phyloP scores from a whole-genome alignment of 2,113 vertebrate species.

The Arenaria interpres region DNA sequence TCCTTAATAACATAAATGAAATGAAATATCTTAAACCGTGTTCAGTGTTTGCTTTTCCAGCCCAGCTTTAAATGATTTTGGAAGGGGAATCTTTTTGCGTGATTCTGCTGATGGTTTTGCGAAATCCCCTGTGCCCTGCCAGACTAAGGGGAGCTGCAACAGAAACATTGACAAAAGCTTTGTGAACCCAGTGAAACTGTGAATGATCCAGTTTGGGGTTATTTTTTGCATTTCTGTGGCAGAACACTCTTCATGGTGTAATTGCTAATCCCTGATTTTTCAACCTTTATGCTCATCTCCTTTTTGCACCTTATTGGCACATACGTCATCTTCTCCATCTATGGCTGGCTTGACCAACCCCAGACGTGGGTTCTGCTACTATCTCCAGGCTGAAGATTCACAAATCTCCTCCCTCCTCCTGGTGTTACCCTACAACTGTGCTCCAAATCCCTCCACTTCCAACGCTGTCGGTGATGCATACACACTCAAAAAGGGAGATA shows the following conservation, averaged over 20 bases:
- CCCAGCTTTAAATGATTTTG: not conserved
- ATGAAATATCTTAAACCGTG: not conserved
- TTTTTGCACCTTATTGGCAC: not conserved
- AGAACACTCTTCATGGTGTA: not conserved
- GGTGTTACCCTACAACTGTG: not conserved
- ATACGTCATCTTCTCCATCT: not conserved
- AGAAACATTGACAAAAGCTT: not conserved
- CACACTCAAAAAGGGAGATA: not conserved
- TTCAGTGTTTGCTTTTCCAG: not conserved
- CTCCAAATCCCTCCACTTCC: not conserved
- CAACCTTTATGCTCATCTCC: not conserved
- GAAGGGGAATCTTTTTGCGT: not conserved
- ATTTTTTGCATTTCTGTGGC: conserved; percentile 70
- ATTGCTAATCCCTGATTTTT: not conserved
- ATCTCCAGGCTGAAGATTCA: not conserved
- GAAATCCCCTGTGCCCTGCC: not conserved
- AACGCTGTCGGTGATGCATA: not conserved
- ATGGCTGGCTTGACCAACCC: not conserved
- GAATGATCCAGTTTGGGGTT: not conserved
- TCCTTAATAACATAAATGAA: not conserved
- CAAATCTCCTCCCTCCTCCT: not conserved
- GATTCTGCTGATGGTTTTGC: not conserved
- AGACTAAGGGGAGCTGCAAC: not conserved
- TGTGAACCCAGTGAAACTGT: not conserved
- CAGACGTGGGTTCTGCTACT: not conserved